phyloP scores from a whole-genome alignment of 2,888 invertebrate genomes.

The Danaus chrysippus region DNA sequence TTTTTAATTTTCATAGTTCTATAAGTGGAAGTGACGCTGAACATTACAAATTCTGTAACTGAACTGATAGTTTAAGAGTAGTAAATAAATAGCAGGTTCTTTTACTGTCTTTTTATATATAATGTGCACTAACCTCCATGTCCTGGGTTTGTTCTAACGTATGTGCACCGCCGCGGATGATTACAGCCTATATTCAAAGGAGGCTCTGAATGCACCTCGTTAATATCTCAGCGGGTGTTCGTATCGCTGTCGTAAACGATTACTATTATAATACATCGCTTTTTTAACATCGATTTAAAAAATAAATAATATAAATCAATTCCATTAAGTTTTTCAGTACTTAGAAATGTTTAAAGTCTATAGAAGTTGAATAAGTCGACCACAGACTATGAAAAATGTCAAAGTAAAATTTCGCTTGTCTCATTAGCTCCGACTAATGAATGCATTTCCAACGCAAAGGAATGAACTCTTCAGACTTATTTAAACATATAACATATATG shows the following conservation, averaged over 20 bases:
- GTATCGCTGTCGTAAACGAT: neutral
- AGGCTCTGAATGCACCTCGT: conserved; percentile 35
- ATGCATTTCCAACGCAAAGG: conserved; percentile 18
- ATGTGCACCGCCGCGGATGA: conserved; percentile 22
- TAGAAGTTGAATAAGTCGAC: conserved; percentile 20
- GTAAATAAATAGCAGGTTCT: too few species aligned
- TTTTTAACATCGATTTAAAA: neutral
- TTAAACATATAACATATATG: too few species aligned
- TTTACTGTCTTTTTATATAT: too few species aligned
- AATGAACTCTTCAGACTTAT: neutral
- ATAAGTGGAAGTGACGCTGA: too few species aligned
- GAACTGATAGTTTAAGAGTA: too few species aligned
- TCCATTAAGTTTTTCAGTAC: too few species aligned
- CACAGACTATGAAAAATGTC: conserved; percentile 13
- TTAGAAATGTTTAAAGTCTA: conserved; percentile 17
- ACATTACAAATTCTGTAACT: too few species aligned
- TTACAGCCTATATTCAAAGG: conserved; percentile 34
- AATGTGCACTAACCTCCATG: too few species aligned
- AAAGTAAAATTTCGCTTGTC: conserved; percentile 22
- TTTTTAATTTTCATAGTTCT: too few species aligned
- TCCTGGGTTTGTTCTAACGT: neutral
- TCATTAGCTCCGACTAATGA: conserved; percentile 29
- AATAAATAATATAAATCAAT: too few species aligned
- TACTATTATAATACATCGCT: neutral
- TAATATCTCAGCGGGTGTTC: conserved; percentile 17